A percentile compares a stretch with the other conserved stretches of the same genome.
phyloP scores from a whole-genome alignment of 2,797 vertebrate species.

The Hoplostethus mediterraneus region DNA sequence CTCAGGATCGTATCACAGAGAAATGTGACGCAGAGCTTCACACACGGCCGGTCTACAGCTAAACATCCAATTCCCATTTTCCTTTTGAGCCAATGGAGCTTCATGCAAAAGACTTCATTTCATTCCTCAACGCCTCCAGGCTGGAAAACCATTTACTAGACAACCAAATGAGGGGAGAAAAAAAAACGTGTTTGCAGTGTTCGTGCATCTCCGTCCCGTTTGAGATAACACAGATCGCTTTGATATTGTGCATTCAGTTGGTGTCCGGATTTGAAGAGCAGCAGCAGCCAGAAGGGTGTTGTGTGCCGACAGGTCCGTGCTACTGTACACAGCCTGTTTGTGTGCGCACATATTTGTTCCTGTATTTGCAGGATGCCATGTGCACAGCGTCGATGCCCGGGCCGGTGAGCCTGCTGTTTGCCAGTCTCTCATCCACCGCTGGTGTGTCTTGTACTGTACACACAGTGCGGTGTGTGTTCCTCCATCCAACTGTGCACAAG shows the following conservation, averaged over 20 bases:
- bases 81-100: constrained; percentile 22
- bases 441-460: constrained; percentile 56
- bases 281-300: constrained; percentile 39
- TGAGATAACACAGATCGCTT: constrained; percentile 34
- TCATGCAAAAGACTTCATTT: neutral
- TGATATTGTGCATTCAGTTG: constrained; percentile 33
- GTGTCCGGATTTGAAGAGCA: constrained; percentile 39
- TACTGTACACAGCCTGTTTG: constrained; percentile 28
- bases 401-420: constrained; percentile 55
- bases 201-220: constrained; percentile 12
- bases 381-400: constrained; percentile 44
- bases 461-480: constrained; percentile 24
- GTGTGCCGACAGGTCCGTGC: constrained; percentile 42
- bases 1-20: constrained; percentile 8
- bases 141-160: constrained; percentile 15
- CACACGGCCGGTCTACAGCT: constrained; percentile 5
- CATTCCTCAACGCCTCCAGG: constrained; percentile 6
- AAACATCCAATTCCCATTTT: constrained; percentile 42
- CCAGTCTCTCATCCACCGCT: constrained; percentile 49
- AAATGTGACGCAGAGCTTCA: neutral
- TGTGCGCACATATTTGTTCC: constrained; percentile 10
- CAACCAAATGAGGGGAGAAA: constrained; percentile 6
- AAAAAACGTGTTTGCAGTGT: neutral
- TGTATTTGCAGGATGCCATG: constrained; percentile 59
- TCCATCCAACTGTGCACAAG: constrained; percentile 27